These are phyloP conservation scores for Electrona antarctica DNA, from an alignment of 2,113 vertebrate species.

Conservation along the genomic window DNA sequence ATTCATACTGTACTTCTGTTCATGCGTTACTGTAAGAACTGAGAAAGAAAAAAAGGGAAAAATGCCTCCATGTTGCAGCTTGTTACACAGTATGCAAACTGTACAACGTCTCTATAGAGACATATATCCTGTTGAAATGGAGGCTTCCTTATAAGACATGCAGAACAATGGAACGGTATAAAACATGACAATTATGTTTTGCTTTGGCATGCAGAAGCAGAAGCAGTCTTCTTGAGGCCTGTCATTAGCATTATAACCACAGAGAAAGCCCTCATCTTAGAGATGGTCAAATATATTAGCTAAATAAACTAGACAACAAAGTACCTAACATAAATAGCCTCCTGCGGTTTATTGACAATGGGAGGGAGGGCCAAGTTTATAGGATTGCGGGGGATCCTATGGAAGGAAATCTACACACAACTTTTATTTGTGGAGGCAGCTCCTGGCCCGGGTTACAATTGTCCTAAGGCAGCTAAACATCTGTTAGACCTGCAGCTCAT, in stretches of 20 bases:
- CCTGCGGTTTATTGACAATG: slow-evolving; percentile 7
- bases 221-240: not conserved
- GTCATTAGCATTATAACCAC: not conserved
- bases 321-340: not conserved
- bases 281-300: not conserved
- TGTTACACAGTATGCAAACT: slow-evolving; percentile 16
- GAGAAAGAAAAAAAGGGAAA: not conserved
- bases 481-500: slow-evolving; percentile 32
- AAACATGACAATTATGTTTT: too few species aligned
- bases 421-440: slow-evolving; percentile 37
- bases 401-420: slow-evolving; percentile 15
- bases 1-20: not conserved
- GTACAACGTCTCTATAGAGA: not conserved
- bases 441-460: slow-evolving; percentile 9
- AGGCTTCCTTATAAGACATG: not conserved
- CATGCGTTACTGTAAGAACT: slow-evolving; percentile 21
- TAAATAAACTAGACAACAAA: not conserved
- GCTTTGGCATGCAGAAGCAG: too few species aligned
- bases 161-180: not conserved
- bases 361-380: slow-evolving; percentile 11
- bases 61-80: slow-evolving; percentile 39
- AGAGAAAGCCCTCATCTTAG: not conserved
- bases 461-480: slow-evolving; percentile 48
- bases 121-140: not conserved
- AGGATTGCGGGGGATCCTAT: slow-evolving; percentile 11